These are phyloP conservation scores for Pyrochroa serraticornis DNA, from an alignment of 2,888 invertebrate genomes.

Conservation along the genomic window DNA sequence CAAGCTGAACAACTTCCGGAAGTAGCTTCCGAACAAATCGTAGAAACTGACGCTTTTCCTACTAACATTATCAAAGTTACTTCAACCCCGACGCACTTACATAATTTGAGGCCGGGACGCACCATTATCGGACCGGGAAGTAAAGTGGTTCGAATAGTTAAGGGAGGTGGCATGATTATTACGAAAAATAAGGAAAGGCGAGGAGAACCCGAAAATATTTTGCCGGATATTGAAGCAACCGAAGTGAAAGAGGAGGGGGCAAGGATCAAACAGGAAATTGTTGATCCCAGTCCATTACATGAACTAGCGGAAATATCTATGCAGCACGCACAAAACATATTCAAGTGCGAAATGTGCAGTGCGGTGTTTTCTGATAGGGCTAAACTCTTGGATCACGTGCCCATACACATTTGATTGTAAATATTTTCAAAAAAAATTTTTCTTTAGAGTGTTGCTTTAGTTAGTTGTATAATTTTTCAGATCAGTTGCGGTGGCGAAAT, in stretches of 20 bases:
- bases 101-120: constrained; percentile 50
- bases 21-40: constrained; percentile 49
- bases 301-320: constrained; percentile 62
- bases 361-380: constrained; percentile 76
- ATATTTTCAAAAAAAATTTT: constrained; percentile 9
- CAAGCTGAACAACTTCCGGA: constrained; percentile 46
- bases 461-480: background rate
- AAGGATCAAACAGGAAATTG: constrained; percentile 51
- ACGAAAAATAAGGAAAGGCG: constrained; percentile 49
- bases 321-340: constrained; percentile 60
- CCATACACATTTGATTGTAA: constrained; percentile 77
- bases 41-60: constrained; percentile 46
- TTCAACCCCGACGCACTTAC: constrained; percentile 17
- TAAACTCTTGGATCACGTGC: constrained; percentile 77
- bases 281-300: constrained; percentile 59
- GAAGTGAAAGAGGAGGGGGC: constrained; percentile 7
- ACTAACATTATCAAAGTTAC: constrained; percentile 43
- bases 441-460: constrained; percentile 3
- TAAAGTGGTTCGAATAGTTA: constrained; percentile 54
- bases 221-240: constrained; percentile 29
- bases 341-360: constrained; percentile 84
- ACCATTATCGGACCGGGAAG: constrained; percentile 55
- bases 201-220: constrained; percentile 47
- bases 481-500: background rate
- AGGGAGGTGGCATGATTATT: constrained; percentile 55